These are phyloP conservation scores for Passer montanus DNA, from an alignment of 2,113 vertebrate genomes.

Conservation along the genomic window DNA sequence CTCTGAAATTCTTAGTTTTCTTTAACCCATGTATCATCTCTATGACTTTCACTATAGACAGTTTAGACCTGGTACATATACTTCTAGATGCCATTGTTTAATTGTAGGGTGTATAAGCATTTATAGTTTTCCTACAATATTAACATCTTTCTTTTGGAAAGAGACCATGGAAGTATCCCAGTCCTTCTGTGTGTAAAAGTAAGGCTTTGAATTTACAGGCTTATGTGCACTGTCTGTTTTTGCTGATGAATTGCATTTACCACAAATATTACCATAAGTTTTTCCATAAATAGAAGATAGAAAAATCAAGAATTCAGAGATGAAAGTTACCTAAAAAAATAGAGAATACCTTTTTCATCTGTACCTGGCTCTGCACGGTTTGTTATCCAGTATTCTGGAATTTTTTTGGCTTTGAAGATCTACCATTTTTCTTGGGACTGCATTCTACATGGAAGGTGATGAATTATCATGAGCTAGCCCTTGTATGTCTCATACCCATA, in stretches of 20 bases:
- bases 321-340: not conserved
- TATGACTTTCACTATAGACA: not conserved
- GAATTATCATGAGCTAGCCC: not conserved
- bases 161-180: not conserved
- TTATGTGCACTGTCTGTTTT: not conserved
- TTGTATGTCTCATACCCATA: not conserved
- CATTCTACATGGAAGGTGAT: accelerated
- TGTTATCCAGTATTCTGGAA: not conserved
- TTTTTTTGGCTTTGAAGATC: not conserved
- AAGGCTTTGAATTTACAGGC: not conserved
- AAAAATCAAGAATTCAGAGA: not conserved
- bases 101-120: not conserved
- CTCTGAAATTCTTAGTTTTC: not conserved
- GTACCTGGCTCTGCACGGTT: not conserved
- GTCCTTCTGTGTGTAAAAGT: not conserved
- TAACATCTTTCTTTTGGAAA: not conserved
- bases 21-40: not conserved
- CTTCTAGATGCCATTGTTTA: not conserved
- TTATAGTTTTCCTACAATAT: not conserved
- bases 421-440: accelerated
- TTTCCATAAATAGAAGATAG: not conserved
- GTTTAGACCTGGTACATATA: not conserved
- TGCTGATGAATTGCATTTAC: not conserved
- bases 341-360: not conserved
- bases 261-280: not conserved